phyloP scores from a whole-genome alignment of 2,888 invertebrate genomes.

The Archips crataeganus region DNA sequence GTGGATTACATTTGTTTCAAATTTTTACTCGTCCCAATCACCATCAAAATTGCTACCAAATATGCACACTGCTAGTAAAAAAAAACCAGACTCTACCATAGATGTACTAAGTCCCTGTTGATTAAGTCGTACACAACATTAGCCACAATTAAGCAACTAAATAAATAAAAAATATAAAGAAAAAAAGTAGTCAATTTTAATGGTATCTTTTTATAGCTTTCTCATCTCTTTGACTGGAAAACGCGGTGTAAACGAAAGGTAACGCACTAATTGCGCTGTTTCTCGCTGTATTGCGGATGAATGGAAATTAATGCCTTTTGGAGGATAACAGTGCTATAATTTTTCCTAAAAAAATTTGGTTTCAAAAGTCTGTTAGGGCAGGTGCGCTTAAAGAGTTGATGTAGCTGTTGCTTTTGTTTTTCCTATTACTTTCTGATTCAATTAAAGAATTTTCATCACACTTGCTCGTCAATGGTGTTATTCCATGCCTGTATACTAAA shows the following conservation, averaged over 20 bases:
- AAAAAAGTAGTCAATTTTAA: background rate
- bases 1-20: background rate
- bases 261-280: constrained; percentile 79
- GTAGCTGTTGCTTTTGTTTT: background rate
- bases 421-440: background rate
- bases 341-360: constrained; percentile 70
- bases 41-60: too few relatives aligned
- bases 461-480: too few relatives aligned
- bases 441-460: background rate
- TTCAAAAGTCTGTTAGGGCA: constrained; percentile 78
- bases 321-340: constrained; percentile 79
- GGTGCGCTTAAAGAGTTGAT: constrained; percentile 59
- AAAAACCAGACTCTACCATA: too few relatives aligned
- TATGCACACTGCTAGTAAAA: too few relatives aligned
- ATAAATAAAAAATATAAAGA: too few relatives aligned
- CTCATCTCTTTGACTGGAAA: background rate
- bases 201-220: constrained; percentile 1
- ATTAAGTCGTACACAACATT: too few relatives aligned
- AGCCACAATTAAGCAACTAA: too few relatives aligned
- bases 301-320: constrained; percentile 77
- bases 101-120: too few relatives aligned
- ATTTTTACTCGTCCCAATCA: too few relatives aligned
- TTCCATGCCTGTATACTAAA: too few relatives aligned
- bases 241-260: constrained; percentile 61
- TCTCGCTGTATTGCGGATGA: constrained; percentile 70